A percentile compares a stretch with the other conserved stretches of the same genome.
phyloP scores from a whole-genome alignment of 2,888 invertebrate genomes.

The Mayetiola destructor region DNA sequence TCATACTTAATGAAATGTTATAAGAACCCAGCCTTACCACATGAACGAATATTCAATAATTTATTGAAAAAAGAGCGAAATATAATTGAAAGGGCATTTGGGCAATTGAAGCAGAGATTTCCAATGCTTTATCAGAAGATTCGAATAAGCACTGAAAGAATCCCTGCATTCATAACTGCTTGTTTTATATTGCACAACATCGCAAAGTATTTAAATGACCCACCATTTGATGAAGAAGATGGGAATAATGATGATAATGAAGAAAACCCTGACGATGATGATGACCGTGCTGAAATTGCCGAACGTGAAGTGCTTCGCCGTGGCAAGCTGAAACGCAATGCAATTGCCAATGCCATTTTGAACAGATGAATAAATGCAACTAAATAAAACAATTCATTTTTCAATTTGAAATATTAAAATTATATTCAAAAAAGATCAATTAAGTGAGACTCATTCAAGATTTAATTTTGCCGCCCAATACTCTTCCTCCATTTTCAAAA shows the following conservation, averaged over 20 bases:
- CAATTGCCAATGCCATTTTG: too few relatives aligned
- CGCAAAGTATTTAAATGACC: background rate
- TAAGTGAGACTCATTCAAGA: too few relatives aligned
- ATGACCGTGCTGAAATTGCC: background rate
- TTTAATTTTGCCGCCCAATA: too few relatives aligned
- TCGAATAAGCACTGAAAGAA: background rate
- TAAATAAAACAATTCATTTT: too few relatives aligned
- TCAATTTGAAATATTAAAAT: too few relatives aligned
- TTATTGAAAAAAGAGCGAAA: background rate
- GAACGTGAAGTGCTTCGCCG: too few relatives aligned
- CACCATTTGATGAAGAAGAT: background rate
- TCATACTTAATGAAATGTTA: background rate
- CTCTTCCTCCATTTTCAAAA: too few relatives aligned
- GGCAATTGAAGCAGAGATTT: background rate
- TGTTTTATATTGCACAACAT: background rate
- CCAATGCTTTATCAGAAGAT: background rate
- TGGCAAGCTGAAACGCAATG: background rate
- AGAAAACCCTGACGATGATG: too few relatives aligned
- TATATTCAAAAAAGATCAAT: too few relatives aligned
- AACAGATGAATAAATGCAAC: too few relatives aligned
- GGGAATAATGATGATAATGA: background rate
- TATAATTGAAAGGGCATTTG: background rate
- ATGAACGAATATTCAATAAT: background rate
- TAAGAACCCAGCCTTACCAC: background rate
- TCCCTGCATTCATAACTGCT: background rate